These are phyloP conservation scores for Volucella inanis DNA, from an alignment of 2,888 invertebrate species.

Conservation along the genomic window DNA sequence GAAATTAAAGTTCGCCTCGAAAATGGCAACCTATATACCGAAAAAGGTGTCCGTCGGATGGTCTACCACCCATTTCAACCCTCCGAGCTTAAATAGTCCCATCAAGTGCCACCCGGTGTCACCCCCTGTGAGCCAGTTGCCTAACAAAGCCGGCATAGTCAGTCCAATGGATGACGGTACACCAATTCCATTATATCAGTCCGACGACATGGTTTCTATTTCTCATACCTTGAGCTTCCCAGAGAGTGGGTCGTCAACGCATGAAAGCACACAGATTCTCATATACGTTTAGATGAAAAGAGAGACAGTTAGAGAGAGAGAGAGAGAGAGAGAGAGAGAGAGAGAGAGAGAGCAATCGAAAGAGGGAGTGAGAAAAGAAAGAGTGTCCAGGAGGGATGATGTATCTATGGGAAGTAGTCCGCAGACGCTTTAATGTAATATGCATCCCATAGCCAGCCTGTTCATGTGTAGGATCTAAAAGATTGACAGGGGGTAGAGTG, in stretches of 20 bases:
- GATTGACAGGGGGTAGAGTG: slow-evolving; percentile 10
- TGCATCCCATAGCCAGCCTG: background rate
- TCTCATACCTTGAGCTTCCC: slow-evolving; percentile 17
- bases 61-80: slow-evolving; percentile 64
- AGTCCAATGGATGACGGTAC: slow-evolving; percentile 61
- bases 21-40: slow-evolving; percentile 61
- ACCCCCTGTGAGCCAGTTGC: too few relatives aligned
- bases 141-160: slow-evolving; percentile 12
- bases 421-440: slow-evolving; percentile 67
- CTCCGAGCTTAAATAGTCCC: background rate
- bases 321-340: too few relatives aligned
- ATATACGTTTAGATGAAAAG: background rate
- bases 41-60: slow-evolving; percentile 63
- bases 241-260: slow-evolving; percentile 27
- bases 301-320: background rate
- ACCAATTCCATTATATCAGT: slow-evolving; percentile 73
- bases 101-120: too few relatives aligned
- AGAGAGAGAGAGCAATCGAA: background rate
- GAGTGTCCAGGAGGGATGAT: slow-evolving; percentile 4
- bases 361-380: background rate
- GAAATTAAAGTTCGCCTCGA: slow-evolving; percentile 72
- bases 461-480: too few relatives aligned
- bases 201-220: slow-evolving; percentile 63
- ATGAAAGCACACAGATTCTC: slow-evolving; percentile 32
- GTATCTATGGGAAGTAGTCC: slow-evolving; percentile 64